These are phyloP conservation scores for Gorsachius magnificus DNA, from an alignment of 2,797 vertebrate species.

Conservation along the genomic window DNA sequence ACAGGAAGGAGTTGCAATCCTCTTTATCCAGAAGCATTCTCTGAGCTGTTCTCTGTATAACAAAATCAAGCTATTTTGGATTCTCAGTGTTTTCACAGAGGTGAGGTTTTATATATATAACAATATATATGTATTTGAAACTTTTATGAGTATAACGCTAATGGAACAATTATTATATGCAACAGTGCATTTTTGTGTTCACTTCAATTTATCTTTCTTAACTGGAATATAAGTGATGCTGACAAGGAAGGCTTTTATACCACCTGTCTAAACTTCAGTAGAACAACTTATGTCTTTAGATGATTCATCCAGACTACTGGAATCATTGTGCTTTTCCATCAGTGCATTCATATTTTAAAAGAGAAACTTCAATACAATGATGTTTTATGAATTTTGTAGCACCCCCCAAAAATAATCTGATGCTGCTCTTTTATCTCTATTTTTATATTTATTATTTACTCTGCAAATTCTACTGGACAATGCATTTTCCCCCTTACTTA, in stretches of 20 bases:
- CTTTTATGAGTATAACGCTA: not conserved
- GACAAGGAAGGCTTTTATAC: not conserved
- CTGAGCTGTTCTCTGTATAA: not conserved
- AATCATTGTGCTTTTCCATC: not conserved
- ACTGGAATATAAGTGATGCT: not conserved
- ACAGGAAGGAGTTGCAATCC: not conserved
- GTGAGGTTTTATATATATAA: not conserved
- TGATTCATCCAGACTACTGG: not conserved
- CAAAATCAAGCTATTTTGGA: not conserved
- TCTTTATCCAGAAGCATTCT: not conserved
- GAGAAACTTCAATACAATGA: not conserved
- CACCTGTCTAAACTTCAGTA: not conserved
- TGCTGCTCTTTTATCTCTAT: rapidly evolving
- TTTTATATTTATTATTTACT: not conserved
- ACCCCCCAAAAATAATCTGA: not conserved
- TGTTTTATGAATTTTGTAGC: not conserved
- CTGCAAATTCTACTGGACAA: not conserved
- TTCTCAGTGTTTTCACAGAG: not conserved
- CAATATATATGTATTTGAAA: not conserved
- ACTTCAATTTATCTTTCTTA: not conserved
- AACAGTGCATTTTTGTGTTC: not conserved
- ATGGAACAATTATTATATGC: not conserved
- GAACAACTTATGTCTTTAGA: not conserved
- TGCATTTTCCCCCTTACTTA: not conserved
- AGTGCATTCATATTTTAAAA: not conserved